Evolutionary conservation across 2,888 invertebrate species (phyloP), one percentile per base, ranked within the genome.

Genomic region (Drosophila birchii): DNA sequence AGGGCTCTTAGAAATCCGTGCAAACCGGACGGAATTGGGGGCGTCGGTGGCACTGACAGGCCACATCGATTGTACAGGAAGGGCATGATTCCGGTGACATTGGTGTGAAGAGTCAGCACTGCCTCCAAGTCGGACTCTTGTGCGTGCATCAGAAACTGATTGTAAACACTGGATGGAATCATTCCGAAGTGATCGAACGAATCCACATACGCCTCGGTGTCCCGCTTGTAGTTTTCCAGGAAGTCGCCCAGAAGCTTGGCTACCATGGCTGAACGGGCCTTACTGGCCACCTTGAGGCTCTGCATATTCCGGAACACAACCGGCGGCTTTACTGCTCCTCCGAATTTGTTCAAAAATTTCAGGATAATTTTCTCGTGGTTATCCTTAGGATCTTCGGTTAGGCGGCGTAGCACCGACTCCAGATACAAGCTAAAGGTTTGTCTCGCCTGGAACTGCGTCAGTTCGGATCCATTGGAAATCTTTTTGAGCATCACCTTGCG

Each of bases 201-300:
- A 91, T 96, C 96, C 5, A 95, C 94, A 90, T 95, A 96, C 32
- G 96, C 93, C 83, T 97, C 97, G 0, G 97, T 97, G 92, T 97
- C 97, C 61, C 95, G 94, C 90, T 96, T 96, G 93, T 97, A 97
- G 86, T 96, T 93, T 93, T 96, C 96, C 57, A 97, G 94, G 92
- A 97, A 97, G 92, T 97, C 97, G 90, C 96, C 96, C 57, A 92
- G 93, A 83, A 97, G 95, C 92, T 97, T 97, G 2, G 97, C 96
- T 57, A 97, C 95, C 81, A 97, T 95, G 2, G 97, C 97, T 70
- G 96, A 96, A 29, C 96, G 94, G 92, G 97, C 97, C 92, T 97
- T 97, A 90, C 95, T 95, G 83, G 95, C 94, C 90, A 96, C 94
- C 92, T 96, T 95, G 67, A 94, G 94, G 51, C 81, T 91, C 54